Base-by-base conservation (phyloP, 2,888 invertebrate genomes). In the Gortyna flavago region DNA sequence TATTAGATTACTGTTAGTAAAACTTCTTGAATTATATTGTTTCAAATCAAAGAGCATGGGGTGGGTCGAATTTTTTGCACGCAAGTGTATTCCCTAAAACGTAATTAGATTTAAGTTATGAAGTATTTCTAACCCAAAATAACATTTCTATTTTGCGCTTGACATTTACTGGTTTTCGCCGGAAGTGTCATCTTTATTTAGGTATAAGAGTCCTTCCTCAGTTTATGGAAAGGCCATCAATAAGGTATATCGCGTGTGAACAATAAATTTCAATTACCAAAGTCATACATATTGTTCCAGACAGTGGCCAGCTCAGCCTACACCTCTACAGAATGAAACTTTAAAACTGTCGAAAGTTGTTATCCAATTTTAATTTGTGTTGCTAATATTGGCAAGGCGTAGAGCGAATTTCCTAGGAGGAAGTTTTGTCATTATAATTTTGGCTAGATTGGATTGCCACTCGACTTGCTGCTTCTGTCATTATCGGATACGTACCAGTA, bases 351-450 rank as follows among this genome's bases (percentile, higher is more conserved):
- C 67, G 65, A 83, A 84, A 87, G 61, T 81, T 83, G 71, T 77
- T 81, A 80, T 75, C 77, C 77, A 79, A 83, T 87, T 88, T 88
- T 87, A 87, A 84, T 88, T 86, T 73, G 59, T 82, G 74, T 83
- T 77, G 72, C 79, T 75, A 77, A 89, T 89, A 88, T 86, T 80
- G 75, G 71, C 61, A 80, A 68, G 73, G 80, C 76, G 77, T 76
- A 65, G 54, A 83, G 78, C 79, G 72, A 84, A 85, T 79, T 85
- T 84, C 81, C 84, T 81, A 83, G 77, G 78, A 81, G 78, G 76
- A 88, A 88, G 88, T 88, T 88, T 88, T 79, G 81, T 88, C 87
- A 86, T 89, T 83, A 88, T n/a, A n/a, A n/a, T n/a, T n/a, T n/a
- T n/a, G n/a, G 77, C 71, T 84, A 81, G 83, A 89, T 88, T 89